phyloP scores from a whole-genome alignment of 2,888 invertebrate species.

The Helobdella robusta region DNA sequence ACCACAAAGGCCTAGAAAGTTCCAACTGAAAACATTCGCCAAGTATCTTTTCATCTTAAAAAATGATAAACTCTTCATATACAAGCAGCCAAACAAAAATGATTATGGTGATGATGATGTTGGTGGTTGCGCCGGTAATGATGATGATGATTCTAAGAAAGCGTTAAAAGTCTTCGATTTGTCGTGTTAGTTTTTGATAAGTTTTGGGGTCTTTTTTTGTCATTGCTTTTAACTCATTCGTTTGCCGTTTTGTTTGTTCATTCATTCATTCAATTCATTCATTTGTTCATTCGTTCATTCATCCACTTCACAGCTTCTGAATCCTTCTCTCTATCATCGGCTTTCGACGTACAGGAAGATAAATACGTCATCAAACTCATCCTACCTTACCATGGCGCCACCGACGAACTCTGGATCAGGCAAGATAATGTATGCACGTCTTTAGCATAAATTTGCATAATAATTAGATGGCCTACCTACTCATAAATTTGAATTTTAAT shows the following conservation, averaged over 20 bases:
- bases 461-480: no score
- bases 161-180: not conserved
- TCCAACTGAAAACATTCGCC: constrained; percentile 15
- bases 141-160: not conserved
- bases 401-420: not conserved
- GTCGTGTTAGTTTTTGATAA: no score
- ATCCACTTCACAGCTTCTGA: no score
- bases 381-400: not conserved
- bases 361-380: not conserved
- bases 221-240: no score
- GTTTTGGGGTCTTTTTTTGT: no score
- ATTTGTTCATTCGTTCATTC: no score
- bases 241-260: no score
- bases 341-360: not conserved
- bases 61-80: not conserved
- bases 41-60: constrained; percentile 14
- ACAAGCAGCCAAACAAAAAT: not conserved
- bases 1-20: constrained; percentile 16
- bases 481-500: no score
- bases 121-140: no score
- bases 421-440: not conserved
- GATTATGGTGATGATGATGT: not conserved
- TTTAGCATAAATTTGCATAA: no score
- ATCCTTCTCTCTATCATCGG: no score
- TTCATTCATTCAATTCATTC: no score